These are phyloP conservation scores for Micromussa lordhowensis DNA, from an alignment of 92 coral and sea anemone species.

Conservation along the genomic window DNA sequence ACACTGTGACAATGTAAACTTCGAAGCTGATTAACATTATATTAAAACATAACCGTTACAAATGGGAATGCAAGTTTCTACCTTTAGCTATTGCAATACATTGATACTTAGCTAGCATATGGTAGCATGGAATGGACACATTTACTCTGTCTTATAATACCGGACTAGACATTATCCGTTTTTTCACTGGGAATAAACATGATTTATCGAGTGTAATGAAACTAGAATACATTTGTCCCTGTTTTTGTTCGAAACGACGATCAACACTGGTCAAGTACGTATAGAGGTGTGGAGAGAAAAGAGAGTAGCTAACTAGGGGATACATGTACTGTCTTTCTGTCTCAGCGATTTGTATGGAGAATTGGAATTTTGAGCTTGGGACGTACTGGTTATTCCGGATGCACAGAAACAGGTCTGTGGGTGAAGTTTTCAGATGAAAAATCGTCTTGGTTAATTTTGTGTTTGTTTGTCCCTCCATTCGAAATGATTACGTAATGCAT, in stretches of 20 bases:
- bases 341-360: not conserved
- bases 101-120: too few species aligned
- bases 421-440: too few species aligned
- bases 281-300: too few species aligned
- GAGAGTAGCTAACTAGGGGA: not conserved
- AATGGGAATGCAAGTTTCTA: not conserved
- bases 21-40: not conserved
- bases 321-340: too few species aligned
- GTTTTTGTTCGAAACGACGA: not conserved
- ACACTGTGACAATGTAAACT: not conserved
- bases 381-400: not conserved
- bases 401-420: too few species aligned
- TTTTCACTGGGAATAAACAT: too few species aligned
- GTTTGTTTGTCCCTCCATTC: not conserved
- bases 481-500: not conserved
- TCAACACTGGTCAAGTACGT: not conserved
- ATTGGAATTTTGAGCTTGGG: not conserved
- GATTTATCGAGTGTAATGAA: not conserved
- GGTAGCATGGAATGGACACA: too few species aligned
- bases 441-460: not conserved
- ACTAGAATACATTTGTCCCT: not conserved
- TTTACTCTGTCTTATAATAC: too few species aligned
- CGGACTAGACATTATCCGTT: too few species aligned
- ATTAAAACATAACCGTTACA: too few species aligned
- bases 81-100: not conserved